A percentile compares a stretch with the other conserved stretches of the same genome.
phyloP scores from a whole-genome alignment of 2,888 invertebrate genomes.

The Rugalucina vietnamica region DNA sequence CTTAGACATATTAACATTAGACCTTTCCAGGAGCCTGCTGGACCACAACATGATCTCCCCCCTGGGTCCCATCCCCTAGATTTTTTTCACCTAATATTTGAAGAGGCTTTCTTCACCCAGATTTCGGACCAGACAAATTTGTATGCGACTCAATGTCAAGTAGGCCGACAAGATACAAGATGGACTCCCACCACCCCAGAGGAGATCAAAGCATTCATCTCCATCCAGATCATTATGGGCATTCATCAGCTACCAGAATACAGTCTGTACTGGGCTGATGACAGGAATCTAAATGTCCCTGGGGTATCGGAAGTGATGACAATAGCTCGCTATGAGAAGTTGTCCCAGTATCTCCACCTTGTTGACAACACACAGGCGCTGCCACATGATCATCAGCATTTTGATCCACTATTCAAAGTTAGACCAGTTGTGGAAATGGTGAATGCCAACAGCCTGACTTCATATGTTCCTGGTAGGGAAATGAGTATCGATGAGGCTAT shows the following conservation, averaged over 20 bases:
- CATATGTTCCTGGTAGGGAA: slow-evolving; percentile 26
- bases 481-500: slow-evolving; percentile 42
- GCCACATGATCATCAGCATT: slow-evolving; percentile 6
- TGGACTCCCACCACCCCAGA: slow-evolving; percentile 18
- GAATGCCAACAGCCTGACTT: background rate
- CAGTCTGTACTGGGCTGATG: slow-evolving; percentile 26
- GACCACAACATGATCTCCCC: background rate
- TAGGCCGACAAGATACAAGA: background rate
- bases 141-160: slow-evolving; percentile 22
- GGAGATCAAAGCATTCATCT: slow-evolving; percentile 41
- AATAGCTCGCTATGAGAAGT: slow-evolving; percentile 12
- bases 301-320: slow-evolving; percentile 9
- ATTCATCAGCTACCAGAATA: slow-evolving; percentile 16
- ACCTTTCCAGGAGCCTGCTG: background rate
- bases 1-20: background rate
- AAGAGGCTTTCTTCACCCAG: background rate
- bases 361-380: slow-evolving; percentile 4
- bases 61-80: slow-evolving; percentile 10
- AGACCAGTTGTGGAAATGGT: slow-evolving; percentile 24
- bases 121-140: slow-evolving; percentile 13
- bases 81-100: slow-evolving; percentile 20
- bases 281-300: slow-evolving; percentile 16
- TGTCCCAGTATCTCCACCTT: slow-evolving; percentile 26
- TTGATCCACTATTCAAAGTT: slow-evolving; percentile 39
- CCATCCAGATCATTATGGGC: slow-evolving; percentile 30